Percentiles rank a stretch among this genome's conserved stretches.
Conservation (phyloP, 1,140 invertebrate species). For the Drosophila gunungcola region DNA sequence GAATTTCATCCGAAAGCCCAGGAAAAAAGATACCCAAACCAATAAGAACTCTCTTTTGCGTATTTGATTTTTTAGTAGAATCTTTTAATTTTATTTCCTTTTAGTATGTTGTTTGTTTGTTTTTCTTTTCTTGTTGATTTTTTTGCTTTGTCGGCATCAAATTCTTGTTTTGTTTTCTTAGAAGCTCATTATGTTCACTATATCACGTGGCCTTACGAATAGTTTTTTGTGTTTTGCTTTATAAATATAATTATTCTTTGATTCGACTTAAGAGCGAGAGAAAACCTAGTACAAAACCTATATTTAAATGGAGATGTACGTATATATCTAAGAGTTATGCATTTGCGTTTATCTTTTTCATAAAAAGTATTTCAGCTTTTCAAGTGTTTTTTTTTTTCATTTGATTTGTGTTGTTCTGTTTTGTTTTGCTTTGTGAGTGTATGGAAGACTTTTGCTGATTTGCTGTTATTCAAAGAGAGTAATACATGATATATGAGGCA, state of each 20-base stretch:
- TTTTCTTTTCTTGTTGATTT: slow-evolving; percentile 49
- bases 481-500: slow-evolving; percentile 72
- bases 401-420: background rate
- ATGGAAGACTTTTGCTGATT: slow-evolving; percentile 59
- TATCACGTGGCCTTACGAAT: slow-evolving; percentile 79
- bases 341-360: slow-evolving; percentile 51
- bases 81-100: slow-evolving; percentile 74
- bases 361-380: slow-evolving; percentile 54
- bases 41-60: slow-evolving; percentile 36
- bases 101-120: slow-evolving; percentile 70
- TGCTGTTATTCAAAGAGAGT: slow-evolving; percentile 45
- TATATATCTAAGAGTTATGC: slow-evolving; percentile 42
- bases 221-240: slow-evolving; percentile 30
- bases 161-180: slow-evolving; percentile 67
- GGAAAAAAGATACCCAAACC: background rate
- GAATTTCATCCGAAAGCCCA: slow-evolving; percentile 30
- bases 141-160: slow-evolving; percentile 47
- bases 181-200: slow-evolving; percentile 78
- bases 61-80: slow-evolving; percentile 72
- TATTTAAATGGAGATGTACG: slow-evolving; percentile 63
- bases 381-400: background rate
- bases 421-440: slow-evolving; percentile 6
- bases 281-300: slow-evolving; percentile 62
- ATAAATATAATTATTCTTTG: slow-evolving; percentile 51
- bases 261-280: slow-evolving; percentile 56